Evolutionary conservation across 2,888 invertebrate genomes (phyloP), one percentile per base, ranked within the genome.

Genomic region (Tachina grossa): DNA sequence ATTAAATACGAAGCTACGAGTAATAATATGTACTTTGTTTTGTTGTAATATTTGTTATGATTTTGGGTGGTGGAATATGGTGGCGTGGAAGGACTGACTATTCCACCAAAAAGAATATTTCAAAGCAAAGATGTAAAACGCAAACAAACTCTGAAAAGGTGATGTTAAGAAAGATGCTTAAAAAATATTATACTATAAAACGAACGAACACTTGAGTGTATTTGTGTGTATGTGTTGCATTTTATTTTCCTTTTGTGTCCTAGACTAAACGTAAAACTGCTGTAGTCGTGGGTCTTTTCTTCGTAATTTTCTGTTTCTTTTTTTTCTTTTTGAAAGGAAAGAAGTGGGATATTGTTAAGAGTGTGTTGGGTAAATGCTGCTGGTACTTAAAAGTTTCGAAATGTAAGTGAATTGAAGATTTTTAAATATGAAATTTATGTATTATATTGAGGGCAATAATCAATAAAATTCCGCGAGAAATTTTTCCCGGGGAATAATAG

Each of bases 1-100:
- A 85, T 76, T 76, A 72, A 68, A 79, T 85, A 65, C 71, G 45
- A 51, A 71, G 39, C 59, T 85, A 75, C 65, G 45, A 84, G 47
- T 57, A 59, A 31, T 74, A 63, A 71, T 39, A 65, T n/a, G 13
- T 43, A 65, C 10, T 76, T 57, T 65, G 47, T 63, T 74, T 57
- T 63, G 63, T 66, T 84, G 65, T 72, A 47, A 19, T 84, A 51
- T 66, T 80, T 71, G 39, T 55, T 19, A 11, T 3, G 13, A 53
- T 16, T n/a, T n/a, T 31, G 65, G 77, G 51, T 72, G 71, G 31
- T 31, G 51, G 43, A 13, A 4, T 22, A 1, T 45, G 61, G 68
- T 75, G 43, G 66, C 39, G 16, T 5, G 16, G 41, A 61, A 57
- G 82, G 76, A 71, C 31, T 31, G 31, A 31, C 81, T 68, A 75